These are phyloP conservation scores for Hypotaenidia okinawae DNA, from an alignment of 2,797 vertebrate genomes.

Conservation along the genomic window DNA sequence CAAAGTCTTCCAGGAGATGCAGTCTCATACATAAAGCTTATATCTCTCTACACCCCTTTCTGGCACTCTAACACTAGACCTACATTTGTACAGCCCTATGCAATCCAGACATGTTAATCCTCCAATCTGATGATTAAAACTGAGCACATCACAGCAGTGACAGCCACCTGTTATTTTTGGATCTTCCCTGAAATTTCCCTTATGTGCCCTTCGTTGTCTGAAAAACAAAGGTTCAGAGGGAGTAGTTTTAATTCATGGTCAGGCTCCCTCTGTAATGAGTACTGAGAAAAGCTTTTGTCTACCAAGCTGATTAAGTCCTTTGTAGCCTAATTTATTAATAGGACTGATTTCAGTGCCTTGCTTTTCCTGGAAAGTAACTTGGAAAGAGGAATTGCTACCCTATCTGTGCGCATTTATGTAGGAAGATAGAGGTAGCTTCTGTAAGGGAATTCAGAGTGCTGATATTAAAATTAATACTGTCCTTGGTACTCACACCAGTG, in stretches of 20 bases:
- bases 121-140: constrained; percentile 21
- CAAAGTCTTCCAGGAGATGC: background rate
- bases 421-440: background rate
- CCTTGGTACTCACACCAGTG: background rate
- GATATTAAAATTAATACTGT: background rate
- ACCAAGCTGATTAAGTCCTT: background rate
- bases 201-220: background rate
- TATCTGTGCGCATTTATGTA: background rate
- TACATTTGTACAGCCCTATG: background rate
- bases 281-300: background rate
- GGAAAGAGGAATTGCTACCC: background rate
- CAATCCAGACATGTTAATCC: background rate
- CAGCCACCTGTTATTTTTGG: constrained; percentile 47
- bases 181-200: constrained; percentile 1
- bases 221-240: background rate
- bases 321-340: background rate
- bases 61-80: background rate
- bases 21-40: background rate
- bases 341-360: background rate
- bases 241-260: background rate
- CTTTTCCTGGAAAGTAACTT: background rate
- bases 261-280: background rate
- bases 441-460: background rate
- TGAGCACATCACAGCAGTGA: background rate
- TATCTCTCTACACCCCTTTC: background rate